These are phyloP conservation scores for Manis crassicaudata DNA, from an alignment of 2,797 vertebrate species.

Conservation along the genomic window DNA sequence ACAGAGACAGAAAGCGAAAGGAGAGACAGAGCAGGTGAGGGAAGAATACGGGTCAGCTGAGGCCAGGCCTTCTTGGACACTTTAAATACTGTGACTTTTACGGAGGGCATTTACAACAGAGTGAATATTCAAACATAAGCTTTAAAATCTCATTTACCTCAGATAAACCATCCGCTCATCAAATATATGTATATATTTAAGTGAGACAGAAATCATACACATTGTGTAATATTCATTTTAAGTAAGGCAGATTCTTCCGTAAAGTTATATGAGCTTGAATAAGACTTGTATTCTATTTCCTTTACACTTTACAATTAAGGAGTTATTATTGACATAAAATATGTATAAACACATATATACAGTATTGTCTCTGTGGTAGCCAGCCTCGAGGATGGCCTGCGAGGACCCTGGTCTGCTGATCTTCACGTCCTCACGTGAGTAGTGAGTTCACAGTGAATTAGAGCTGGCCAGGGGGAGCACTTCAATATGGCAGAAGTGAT, in stretches of 20 bases:
- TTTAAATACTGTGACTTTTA: neutral
- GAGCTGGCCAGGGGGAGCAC: neutral
- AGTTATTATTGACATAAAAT: neutral
- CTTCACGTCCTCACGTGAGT: neutral
- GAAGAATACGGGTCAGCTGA: fast-evolving
- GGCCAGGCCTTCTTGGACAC: neutral
- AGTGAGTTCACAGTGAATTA: neutral
- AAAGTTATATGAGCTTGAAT: neutral
- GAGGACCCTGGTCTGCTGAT: neutral
- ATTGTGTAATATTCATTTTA: neutral
- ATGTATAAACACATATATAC: neutral
- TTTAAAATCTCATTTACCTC: neutral
- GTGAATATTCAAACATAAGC: neutral
- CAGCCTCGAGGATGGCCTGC: neutral
- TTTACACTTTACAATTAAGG: neutral
- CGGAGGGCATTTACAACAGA: neutral
- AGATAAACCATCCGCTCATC: neutral
- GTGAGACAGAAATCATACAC: neutral
- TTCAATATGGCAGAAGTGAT: neutral
- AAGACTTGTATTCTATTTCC: neutral
- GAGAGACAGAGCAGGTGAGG: neutral
- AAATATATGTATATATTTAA: neutral
- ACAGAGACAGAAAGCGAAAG: neutral
- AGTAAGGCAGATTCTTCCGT: neutral
- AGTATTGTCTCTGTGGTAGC: neutral